A percentile compares a stretch with the other conserved stretches of the same genome.
Conservation (phyloP, 2,888 invertebrate genomes). For the Lasioglossum marginatum region DNA sequence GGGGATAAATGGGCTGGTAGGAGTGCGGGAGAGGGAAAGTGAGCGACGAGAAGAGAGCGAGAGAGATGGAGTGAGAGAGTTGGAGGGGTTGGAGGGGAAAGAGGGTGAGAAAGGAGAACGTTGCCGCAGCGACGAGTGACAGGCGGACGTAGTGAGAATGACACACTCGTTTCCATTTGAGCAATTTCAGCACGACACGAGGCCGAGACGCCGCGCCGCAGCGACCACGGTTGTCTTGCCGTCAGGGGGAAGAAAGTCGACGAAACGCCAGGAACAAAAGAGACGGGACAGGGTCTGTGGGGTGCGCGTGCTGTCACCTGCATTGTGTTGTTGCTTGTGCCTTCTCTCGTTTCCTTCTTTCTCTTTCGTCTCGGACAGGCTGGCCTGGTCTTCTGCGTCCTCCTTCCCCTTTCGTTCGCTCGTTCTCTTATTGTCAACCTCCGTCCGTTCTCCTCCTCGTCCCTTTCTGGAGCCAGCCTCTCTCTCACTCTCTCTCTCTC, state of each 20-base stretch:
- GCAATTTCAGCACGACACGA: slow-evolving; percentile 75
- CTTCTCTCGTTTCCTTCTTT: slow-evolving; percentile 49
- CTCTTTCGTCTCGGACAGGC: slow-evolving; percentile 52
- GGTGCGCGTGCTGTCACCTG: slow-evolving; percentile 80
- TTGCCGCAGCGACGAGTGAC: slow-evolving; percentile 65
- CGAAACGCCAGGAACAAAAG: slow-evolving; percentile 79
- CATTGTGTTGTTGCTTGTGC: slow-evolving; percentile 77
- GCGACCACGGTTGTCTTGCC: slow-evolving; percentile 73
- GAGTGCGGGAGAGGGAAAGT: not conserved
- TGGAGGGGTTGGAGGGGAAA: slow-evolving; percentile 2
- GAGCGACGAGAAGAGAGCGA: not conserved
- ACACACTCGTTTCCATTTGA: slow-evolving; percentile 78
- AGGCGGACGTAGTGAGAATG: slow-evolving; percentile 74
- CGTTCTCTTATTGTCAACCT: slow-evolving; percentile 13
- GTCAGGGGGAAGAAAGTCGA: slow-evolving; percentile 76
- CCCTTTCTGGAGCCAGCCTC: not conserved
- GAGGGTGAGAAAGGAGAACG: slow-evolving; percentile 29
- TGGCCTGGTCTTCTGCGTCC: slow-evolving; percentile 3
- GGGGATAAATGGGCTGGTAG: slow-evolving; percentile 8
- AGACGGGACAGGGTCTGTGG: slow-evolving; percentile 70
- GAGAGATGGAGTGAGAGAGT: not conserved
- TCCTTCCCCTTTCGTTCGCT: not conserved
- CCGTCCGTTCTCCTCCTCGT: not conserved
- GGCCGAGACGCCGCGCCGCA: slow-evolving; percentile 63
- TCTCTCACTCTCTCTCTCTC: not conserved